Percentiles rank a stretch among this genome's conserved stretches.
These are phyloP conservation scores for Morpho helenor DNA, from an alignment of 2,888 invertebrate genomes.

Conservation along the genomic window DNA sequence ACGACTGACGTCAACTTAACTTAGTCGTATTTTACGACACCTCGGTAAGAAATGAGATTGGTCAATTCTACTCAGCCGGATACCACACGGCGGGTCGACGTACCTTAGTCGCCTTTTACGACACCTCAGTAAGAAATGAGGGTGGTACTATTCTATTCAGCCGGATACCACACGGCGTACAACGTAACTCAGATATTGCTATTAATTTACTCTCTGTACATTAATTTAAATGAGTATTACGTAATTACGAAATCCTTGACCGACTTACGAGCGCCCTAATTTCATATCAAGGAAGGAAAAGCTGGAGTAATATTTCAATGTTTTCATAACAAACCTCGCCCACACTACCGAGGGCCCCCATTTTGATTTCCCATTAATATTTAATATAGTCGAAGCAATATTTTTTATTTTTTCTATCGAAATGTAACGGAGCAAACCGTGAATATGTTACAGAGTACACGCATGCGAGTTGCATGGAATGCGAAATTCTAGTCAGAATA, in stretches of 20 bases:
- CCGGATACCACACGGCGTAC: too few relatives aligned
- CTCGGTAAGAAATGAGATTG: too few relatives aligned
- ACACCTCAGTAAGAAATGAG: too few relatives aligned
- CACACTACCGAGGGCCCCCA: constrained; percentile 2
- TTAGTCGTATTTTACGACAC: too few relatives aligned
- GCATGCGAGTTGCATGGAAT: constrained; percentile 3
- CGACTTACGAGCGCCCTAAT: constrained; percentile 13
- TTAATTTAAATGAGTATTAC: constrained; percentile 6
- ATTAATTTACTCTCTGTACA: neutral
- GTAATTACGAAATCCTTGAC: constrained; percentile 14
- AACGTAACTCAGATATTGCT: neutral
- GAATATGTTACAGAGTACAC: constrained; percentile 12
- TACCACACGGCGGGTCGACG: too few relatives aligned
- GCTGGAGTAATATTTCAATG: constrained; percentile 8
- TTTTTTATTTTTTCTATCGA: constrained; percentile 11
- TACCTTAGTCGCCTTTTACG: too few relatives aligned
- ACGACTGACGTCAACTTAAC: too few relatives aligned
- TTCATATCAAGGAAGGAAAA: constrained; percentile 7
- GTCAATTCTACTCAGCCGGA: too few relatives aligned
- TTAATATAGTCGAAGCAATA: constrained; percentile 12
- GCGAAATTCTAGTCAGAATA: constrained; percentile 5
- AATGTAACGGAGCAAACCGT: constrained; percentile 4
- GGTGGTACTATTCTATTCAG: too few relatives aligned
- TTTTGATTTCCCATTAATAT: constrained; percentile 21
- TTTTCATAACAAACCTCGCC: constrained; percentile 13